phyloP scores from a whole-genome alignment of 2,797 vertebrate species.

The Gymnodraco acuticeps region DNA sequence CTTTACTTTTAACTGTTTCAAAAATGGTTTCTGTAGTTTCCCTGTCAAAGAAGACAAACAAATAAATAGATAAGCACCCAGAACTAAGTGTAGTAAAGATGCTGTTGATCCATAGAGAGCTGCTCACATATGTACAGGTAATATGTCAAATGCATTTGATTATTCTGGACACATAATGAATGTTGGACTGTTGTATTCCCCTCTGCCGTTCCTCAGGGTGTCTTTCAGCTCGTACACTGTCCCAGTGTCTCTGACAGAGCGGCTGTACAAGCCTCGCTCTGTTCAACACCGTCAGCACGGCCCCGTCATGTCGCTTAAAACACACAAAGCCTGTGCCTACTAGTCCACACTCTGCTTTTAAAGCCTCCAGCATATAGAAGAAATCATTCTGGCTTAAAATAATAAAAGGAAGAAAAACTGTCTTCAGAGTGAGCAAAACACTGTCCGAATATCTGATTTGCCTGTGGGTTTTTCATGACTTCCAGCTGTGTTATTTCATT shows the following conservation, averaged over 20 bases:
- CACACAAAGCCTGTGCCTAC: constrained; percentile 65
- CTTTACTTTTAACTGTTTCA: neutral
- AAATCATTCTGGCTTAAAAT: neutral
- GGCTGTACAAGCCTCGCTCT: constrained; percentile 69
- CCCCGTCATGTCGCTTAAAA: constrained; percentile 59
- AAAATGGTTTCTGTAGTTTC: neutral
- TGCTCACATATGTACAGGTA: neutral
- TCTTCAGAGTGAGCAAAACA: constrained; percentile 1
- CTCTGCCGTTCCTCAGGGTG: constrained; percentile 36
- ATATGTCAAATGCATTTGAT: neutral
- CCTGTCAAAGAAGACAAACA: no score
- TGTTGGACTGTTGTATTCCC: neutral
- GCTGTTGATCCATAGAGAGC: no score
- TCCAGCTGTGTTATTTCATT: constrained; percentile 38
- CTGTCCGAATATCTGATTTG: constrained; percentile 11
- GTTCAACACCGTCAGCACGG: constrained; percentile 56
- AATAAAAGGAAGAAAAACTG: neutral
- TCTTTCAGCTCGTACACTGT: constrained; percentile 55
- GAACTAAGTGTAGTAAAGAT: neutral
- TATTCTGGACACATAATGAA: neutral
- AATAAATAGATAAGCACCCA: neutral
- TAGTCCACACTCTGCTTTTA: constrained; percentile 32
- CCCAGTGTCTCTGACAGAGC: constrained; percentile 54
- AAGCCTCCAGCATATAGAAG: constrained; percentile 10
- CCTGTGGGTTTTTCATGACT: constrained; percentile 11